Percentiles rank a stretch among this genome's conserved stretches.
Conservation (phyloP, 2,797 vertebrate species). For the Anguilla pacifica region DNA sequence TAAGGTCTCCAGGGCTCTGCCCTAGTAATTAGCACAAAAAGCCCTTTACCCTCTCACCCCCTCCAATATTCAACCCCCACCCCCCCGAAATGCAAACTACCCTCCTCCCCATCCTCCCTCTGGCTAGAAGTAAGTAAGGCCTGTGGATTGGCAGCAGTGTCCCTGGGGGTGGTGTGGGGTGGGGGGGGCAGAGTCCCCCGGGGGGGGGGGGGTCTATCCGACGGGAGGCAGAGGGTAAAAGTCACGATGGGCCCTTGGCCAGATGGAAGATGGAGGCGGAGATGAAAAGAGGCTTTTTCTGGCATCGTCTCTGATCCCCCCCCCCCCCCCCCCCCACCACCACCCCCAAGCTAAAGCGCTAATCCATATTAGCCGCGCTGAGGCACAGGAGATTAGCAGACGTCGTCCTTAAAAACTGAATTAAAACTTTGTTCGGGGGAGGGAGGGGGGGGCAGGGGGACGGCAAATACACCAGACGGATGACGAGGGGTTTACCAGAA, state of each 20-base stretch:
- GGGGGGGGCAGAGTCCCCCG: no score
- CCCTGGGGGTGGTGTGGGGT: no score
- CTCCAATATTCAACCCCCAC: slow-evolving; percentile 44
- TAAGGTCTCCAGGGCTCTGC: slow-evolving; percentile 65
- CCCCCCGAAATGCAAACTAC: slow-evolving; percentile 37
- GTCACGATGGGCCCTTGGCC: slow-evolving; percentile 67
- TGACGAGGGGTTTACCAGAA: slow-evolving; percentile 50
- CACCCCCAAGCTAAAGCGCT: slow-evolving; percentile 63
- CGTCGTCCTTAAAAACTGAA: slow-evolving; percentile 69
- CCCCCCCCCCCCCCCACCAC: neutral
- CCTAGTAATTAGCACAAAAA: slow-evolving; percentile 72
- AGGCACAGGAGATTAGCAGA: slow-evolving; percentile 64
- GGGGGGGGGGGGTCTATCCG: slow-evolving; percentile 42
- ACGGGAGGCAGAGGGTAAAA: slow-evolving; percentile 63
- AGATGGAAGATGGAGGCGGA: slow-evolving; percentile 61
- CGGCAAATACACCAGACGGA: slow-evolving; percentile 37
- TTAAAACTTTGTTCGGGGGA: slow-evolving; percentile 57
- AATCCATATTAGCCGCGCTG: slow-evolving; percentile 74
- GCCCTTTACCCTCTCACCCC: slow-evolving; percentile 65
- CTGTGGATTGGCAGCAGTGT: no score
- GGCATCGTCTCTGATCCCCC: slow-evolving; percentile 65
- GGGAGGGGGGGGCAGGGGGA: neutral
- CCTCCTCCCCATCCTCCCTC: slow-evolving; percentile 28
- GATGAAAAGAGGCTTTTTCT: slow-evolving; percentile 71
- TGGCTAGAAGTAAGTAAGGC: slow-evolving; percentile 42